Conservation (phyloP, 2,888 invertebrate species). For the Anagyrus pseudococci region DNA sequence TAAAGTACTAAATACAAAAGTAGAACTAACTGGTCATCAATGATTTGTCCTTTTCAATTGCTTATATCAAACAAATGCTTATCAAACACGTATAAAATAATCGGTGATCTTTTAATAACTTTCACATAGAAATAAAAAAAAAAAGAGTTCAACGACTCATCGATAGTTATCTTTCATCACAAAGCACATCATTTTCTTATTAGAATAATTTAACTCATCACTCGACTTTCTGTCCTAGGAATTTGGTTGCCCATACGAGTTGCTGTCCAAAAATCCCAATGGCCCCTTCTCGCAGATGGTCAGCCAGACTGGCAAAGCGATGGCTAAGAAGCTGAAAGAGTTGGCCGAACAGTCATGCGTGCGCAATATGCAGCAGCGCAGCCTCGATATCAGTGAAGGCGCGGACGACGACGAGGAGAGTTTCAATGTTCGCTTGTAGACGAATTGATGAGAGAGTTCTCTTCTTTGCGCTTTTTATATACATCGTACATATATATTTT, state of each 20-base stretch:
- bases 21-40: no score
- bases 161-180: no score
- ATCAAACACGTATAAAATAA: no score
- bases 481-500: slow-evolving; percentile 20
- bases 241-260: slow-evolving; percentile 73
- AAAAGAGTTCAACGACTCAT: no score
- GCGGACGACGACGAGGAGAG: slow-evolving; percentile 12
- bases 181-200: no score
- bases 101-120: no score
- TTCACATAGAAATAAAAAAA: no score
- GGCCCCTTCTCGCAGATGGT: slow-evolving; percentile 75
- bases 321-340: slow-evolving; percentile 63
- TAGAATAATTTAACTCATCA: no score
- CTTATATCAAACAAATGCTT: no score
- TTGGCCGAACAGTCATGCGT: slow-evolving; percentile 56
- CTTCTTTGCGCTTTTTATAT: slow-evolving; percentile 3
- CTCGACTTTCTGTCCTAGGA: slow-evolving; percentile 60
- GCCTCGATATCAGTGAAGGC: slow-evolving; percentile 12
- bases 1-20: no score
- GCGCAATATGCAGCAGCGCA: slow-evolving; percentile 34
- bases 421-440: slow-evolving; percentile 23
- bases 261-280: slow-evolving; percentile 67
- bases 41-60: no score
- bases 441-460: neutral
- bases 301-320: slow-evolving; percentile 70